Evolutionary conservation across 2,888 invertebrate genomes (phyloP).

Genomic region (Ecdyonurus torrentis): DNA sequence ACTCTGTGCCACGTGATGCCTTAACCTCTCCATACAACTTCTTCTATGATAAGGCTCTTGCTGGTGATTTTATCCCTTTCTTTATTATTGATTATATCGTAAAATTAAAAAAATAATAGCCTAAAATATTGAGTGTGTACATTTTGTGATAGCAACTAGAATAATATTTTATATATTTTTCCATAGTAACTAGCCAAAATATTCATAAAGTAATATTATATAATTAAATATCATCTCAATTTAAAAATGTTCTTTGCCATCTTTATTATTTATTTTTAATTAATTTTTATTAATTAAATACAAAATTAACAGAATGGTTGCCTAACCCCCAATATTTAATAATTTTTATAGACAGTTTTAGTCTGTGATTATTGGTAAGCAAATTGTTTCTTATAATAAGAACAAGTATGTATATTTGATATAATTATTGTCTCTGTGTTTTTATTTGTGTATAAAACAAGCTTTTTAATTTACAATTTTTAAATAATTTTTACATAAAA

Average conservation of each 20-base stretch:
- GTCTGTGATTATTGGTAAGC: constrained; percentile 2
- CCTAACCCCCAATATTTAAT: neutral
- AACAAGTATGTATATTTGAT: neutral
- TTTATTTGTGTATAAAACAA: neutral
- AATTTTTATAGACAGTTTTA: neutral
- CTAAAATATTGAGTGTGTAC: neutral
- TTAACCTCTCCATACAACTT: too few species aligned
- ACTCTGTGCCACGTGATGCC: too few species aligned
- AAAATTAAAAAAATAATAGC: neutral
- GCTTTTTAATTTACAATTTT: neutral
- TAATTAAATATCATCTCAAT: neutral
- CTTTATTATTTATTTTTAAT: too few species aligned
- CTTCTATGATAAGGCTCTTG: too few species aligned
- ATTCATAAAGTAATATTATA: too few species aligned
- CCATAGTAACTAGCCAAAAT: neutral
- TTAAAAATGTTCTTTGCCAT: neutral
- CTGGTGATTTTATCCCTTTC: too few species aligned
- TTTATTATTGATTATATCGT: too few species aligned
- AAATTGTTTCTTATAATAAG: neutral
- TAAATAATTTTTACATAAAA: neutral
- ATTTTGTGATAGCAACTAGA: neutral
- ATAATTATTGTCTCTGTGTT: neutral
- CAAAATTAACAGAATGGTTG: neutral
- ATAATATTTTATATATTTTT: neutral
- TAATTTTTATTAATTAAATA: neutral